Evolutionary conservation across 1,140 invertebrate species (phyloP), one percentile per base, ranked within the genome.

Genomic region (Nixonia krombeini): DNA sequence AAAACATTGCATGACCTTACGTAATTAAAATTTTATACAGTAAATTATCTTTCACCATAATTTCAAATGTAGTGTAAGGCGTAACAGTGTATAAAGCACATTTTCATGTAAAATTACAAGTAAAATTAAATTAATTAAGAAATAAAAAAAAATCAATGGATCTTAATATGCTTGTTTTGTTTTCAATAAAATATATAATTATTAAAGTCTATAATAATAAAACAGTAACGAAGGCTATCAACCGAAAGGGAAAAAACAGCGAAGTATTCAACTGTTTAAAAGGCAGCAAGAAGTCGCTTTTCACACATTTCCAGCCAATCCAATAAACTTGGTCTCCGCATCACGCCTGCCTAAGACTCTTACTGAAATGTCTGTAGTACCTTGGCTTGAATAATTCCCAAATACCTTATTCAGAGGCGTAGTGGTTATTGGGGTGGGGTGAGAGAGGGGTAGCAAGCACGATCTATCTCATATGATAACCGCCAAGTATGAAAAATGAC

Each of bases 221-320:
- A n/a, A n/a, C n/a, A n/a, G n/a, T n/a, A n/a, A n/a, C n/a, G n/a
- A n/a, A n/a, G n/a, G n/a, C n/a, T n/a, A n/a, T 70, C 56, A 46
- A 61, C 49, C 49, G 50, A 15, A 61, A 64, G 21, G 63, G 29
- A 55, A 71, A 57, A 58, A 53, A 68, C 56, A 66, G 61, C 61
- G 59, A 66, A 66, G 53, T 55, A 71, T 65, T 58, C 58, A 46
- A 58, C 57, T 71, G 59, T 62, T 63, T 58, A 37, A 41, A 75
- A 71, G 73, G 76, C 75, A 80, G 75, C 73, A 77, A 78, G 78
- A 70, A 77, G 70, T 67, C 69, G 74, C 74, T 78, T 75, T 72
- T 62, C 69, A 73, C 76, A 72, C 50, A 73, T 77, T 77, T 72
- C 75, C 61, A 69, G 56, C 67, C 78, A 76, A 78, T 72, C 70